These are phyloP conservation scores for Parnassius glacialis DNA, from an alignment of 2,888 invertebrate species.

Conservation along the genomic window DNA sequence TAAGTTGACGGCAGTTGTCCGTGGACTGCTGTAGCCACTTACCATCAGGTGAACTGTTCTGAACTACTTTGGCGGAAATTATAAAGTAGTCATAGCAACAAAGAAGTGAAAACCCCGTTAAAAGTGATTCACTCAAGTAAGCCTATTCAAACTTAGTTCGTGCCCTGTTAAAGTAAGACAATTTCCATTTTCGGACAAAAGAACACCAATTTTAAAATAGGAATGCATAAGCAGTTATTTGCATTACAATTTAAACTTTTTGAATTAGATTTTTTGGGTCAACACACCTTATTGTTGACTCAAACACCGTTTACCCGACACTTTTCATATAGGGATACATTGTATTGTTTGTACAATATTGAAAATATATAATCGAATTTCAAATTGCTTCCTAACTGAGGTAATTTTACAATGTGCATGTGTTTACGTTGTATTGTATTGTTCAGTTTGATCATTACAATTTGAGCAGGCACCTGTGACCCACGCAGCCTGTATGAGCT, in stretches of 20 bases:
- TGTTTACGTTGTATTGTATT: constrained; percentile 40
- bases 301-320: constrained; percentile 26
- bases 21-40: too few relatives aligned
- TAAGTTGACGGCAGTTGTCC: too few relatives aligned
- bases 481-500: constrained; percentile 56
- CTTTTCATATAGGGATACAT: constrained; percentile 19
- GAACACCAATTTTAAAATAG: constrained; percentile 64
- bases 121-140: constrained; percentile 14
- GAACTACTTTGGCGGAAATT: too few relatives aligned
- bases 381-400: constrained; percentile 27
- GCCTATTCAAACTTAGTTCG: constrained; percentile 51
- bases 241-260: constrained; percentile 58
- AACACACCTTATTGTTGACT: constrained; percentile 33
- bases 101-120: too few relatives aligned
- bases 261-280: constrained; percentile 43
- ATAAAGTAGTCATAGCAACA: too few relatives aligned
- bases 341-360: not conserved
- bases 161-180: constrained; percentile 61
- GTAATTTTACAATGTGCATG: constrained; percentile 29
- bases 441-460: constrained; percentile 61
- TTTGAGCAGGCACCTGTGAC: constrained; percentile 60
- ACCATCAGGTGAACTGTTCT: too few relatives aligned
- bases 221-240: constrained; percentile 67
- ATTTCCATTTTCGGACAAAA: constrained; percentile 65
- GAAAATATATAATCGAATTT: constrained; percentile 16